Percentiles rank a stretch among this genome's conserved stretches.
These are phyloP conservation scores for Achatina immaculata DNA, from an alignment of 1,140 invertebrate species.

Conservation along the genomic window DNA sequence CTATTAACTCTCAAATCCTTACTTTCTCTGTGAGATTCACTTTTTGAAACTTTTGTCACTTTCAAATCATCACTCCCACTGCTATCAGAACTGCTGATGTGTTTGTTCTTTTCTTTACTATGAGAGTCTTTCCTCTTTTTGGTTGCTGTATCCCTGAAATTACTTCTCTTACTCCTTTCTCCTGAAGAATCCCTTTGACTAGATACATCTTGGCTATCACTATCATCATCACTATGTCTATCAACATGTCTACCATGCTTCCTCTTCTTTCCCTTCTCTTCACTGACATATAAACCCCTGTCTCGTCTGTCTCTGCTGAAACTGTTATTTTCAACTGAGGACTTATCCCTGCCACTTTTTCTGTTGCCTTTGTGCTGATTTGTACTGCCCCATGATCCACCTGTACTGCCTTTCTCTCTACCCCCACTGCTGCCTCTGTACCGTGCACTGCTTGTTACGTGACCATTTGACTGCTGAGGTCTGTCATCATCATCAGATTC, in stretches of 20 bases:
- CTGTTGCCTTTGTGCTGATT: too few relatives aligned
- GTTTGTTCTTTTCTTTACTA: not conserved
- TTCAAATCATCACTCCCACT: slow-evolving; percentile 4
- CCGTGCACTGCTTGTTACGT: not conserved
- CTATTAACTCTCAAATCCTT: not conserved
- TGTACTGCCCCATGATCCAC: not conserved
- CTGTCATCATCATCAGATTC: too few relatives aligned
- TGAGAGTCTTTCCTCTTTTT: not conserved
- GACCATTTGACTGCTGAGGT: not conserved
- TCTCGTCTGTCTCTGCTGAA: not conserved
- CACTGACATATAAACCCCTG: not conserved
- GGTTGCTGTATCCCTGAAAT: not conserved
- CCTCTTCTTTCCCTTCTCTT: not conserved
- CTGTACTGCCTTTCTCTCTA: not conserved
- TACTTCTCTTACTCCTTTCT: not conserved
- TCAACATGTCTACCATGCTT: not conserved
- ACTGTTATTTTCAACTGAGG: not conserved
- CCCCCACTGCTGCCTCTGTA: not conserved
- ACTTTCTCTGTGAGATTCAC: not conserved
- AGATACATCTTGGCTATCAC: not conserved
- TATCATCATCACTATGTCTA: not conserved
- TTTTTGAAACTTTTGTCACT: not conserved
- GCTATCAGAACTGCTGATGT: not conserved
- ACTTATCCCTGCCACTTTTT: not conserved
- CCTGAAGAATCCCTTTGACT: not conserved